Conservation (phyloP, 2,797 vertebrate genomes). For the Apogon hyalosoma region DNA sequence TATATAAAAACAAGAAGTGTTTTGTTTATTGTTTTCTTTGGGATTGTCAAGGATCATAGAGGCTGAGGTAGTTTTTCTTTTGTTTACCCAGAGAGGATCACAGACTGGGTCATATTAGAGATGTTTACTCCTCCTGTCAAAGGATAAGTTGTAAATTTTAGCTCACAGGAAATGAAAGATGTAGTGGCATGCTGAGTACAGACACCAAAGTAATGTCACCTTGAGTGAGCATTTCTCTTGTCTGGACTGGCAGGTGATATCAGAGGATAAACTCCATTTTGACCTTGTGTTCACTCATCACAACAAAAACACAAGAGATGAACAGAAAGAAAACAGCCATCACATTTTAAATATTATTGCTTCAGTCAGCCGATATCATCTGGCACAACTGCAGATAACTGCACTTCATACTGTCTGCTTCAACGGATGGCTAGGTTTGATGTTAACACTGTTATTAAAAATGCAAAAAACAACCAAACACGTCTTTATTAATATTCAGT, state of each 20-base stretch:
- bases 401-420: slow-evolving; percentile 53
- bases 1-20: slow-evolving; percentile 37
- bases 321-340: slow-evolving; percentile 48
- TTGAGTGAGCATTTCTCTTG: slow-evolving; percentile 78
- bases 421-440: slow-evolving; percentile 55
- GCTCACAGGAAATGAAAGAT: slow-evolving; percentile 78
- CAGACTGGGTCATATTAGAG: slow-evolving; percentile 73
- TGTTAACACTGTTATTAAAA: slow-evolving; percentile 70
- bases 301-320: slow-evolving; percentile 70
- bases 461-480: slow-evolving; percentile 64
- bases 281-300: slow-evolving; percentile 81
- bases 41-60: slow-evolving; percentile 56
- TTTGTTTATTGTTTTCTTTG: slow-evolving; percentile 69
- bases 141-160: slow-evolving; percentile 79
- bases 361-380: slow-evolving; percentile 68
- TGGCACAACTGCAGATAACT: slow-evolving; percentile 52
- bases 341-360: slow-evolving; percentile 76
- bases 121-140: slow-evolving; percentile 80
- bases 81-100: slow-evolving; percentile 67
- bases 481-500: slow-evolving; percentile 73
- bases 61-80: slow-evolving; percentile 64
- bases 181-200: slow-evolving; percentile 69
- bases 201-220: slow-evolving; percentile 81
- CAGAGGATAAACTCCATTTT: slow-evolving; percentile 82
- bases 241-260: slow-evolving; percentile 83